phyloP scores from a whole-genome alignment of 2,113 vertebrate species.

The Blennius ocellaris region DNA sequence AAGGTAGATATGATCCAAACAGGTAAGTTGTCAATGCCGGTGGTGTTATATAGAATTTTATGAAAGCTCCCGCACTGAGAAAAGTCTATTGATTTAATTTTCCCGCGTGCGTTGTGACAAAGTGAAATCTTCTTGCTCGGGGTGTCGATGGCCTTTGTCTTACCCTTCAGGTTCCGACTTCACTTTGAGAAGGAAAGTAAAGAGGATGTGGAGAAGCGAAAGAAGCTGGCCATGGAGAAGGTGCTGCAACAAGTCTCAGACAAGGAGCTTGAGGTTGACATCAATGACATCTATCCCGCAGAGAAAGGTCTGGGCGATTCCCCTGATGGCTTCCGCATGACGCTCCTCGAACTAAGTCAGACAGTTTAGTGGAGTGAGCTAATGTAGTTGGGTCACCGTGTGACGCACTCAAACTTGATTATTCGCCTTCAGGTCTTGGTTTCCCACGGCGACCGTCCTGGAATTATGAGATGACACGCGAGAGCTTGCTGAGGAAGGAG shows the following conservation, averaged over 20 bases:
- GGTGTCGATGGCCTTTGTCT: neutral
- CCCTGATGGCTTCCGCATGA: constrained; percentile 20
- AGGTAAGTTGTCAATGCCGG: constrained; percentile 77
- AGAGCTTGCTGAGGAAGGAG: constrained; percentile 87
- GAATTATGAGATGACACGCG: constrained; percentile 90
- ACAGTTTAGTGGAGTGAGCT: constrained; percentile 36
- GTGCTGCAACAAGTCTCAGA: constrained; percentile 81
- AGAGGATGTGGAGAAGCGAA: constrained; percentile 90
- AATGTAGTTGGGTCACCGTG: constrained; percentile 42
- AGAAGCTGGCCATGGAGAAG: constrained; percentile 86
- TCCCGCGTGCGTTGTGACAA: neutral
- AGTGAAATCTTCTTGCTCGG: neutral
- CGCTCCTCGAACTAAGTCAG: constrained; percentile 30
- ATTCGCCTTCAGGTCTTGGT: constrained; percentile 82
- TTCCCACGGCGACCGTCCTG: constrained; percentile 91
- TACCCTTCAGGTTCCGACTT: constrained; percentile 84
- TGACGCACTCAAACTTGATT: constrained; percentile 49
- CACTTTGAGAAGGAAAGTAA: constrained; percentile 91
- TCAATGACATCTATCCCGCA: constrained; percentile 86
- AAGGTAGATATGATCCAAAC: constrained; percentile 88
- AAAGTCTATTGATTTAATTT: too few relatives aligned
- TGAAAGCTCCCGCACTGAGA: too few relatives aligned
- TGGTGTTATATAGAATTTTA: too few relatives aligned
- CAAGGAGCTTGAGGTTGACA: constrained; percentile 85
- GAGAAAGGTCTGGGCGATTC: constrained; percentile 84